These are phyloP conservation scores for Cancer borealis DNA, from an alignment of 2,888 invertebrate genomes.

Conservation along the genomic window DNA sequence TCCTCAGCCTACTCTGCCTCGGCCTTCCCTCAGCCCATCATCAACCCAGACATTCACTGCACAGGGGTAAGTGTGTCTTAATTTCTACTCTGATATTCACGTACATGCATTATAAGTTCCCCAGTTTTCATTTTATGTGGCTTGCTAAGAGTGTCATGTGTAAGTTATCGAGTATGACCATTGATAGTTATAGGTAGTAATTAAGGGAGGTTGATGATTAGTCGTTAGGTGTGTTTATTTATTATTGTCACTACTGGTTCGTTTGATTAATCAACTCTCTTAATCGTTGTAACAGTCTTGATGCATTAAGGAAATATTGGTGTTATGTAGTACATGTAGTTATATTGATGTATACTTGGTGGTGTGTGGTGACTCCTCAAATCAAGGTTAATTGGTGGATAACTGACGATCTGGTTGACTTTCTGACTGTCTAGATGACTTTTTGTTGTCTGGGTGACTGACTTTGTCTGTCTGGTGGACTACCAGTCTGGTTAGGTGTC, in stretches of 20 bases:
- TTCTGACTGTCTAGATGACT: no score
- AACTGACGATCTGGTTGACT: no score
- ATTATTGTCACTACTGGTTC: no score
- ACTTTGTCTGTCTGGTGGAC: no score
- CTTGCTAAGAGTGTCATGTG: neutral
- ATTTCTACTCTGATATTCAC: neutral
- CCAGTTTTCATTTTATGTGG: neutral
- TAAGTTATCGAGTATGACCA: neutral
- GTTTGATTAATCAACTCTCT: no score
- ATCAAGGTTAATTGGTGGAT: no score
- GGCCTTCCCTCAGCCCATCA: constrained; percentile 66
- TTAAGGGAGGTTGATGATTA: neutral
- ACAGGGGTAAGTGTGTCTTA: constrained; percentile 56
- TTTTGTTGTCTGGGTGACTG: no score
- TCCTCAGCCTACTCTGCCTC: constrained; percentile 56
- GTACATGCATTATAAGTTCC: neutral
- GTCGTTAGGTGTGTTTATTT: neutral
- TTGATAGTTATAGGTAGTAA: neutral
- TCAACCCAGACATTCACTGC: constrained; percentile 58
- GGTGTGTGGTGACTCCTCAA: no score
- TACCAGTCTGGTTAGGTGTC: no score
- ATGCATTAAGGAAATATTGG: no score
- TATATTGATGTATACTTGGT: no score
- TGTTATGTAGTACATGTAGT: no score
- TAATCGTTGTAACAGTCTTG: neutral